phyloP scores from a whole-genome alignment of 2,888 invertebrate genomes.

The Masnerella sp. region DNA sequence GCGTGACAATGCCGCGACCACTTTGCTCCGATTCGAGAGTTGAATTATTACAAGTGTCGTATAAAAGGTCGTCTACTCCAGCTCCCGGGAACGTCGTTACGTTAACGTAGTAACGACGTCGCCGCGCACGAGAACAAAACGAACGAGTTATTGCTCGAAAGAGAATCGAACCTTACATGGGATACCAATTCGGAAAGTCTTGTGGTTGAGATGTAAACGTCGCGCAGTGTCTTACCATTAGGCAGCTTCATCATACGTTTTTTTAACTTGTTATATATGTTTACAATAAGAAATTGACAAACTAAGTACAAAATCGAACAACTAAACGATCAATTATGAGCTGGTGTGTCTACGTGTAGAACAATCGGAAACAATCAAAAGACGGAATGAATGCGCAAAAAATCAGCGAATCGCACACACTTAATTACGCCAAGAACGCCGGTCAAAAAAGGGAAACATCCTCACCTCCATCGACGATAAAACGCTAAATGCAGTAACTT shows the following conservation, averaged over 20 bases:
- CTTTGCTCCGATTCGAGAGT: constrained; percentile 56
- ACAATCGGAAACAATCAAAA: constrained; percentile 49
- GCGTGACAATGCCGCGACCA: constrained; percentile 18
- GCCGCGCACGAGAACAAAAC: constrained; percentile 19
- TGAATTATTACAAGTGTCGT: constrained; percentile 57
- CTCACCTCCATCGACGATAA: constrained; percentile 17
- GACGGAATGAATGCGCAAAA: constrained; percentile 56
- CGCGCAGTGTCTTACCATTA: constrained; percentile 55
- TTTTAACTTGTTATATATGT: constrained; percentile 26
- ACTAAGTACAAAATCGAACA: constrained; percentile 50
- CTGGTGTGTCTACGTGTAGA: constrained; percentile 52
- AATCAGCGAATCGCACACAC: constrained; percentile 45
- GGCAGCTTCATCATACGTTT: constrained; percentile 45
- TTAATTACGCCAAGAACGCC: constrained; percentile 57
- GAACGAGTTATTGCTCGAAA: constrained; percentile 57
- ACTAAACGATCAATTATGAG: constrained; percentile 23
- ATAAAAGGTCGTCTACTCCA: constrained; percentile 56
- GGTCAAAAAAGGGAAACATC: constrained; percentile 12
- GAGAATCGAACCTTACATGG: constrained; percentile 48
- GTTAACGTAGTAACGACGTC: constrained; percentile 24
- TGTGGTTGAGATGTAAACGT: constrained; percentile 19
- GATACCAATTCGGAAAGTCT: constrained; percentile 36
- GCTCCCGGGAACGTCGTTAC: constrained; percentile 18
- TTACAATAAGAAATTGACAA: constrained; percentile 35
- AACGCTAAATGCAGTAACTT: constrained; percentile 54